Conservation (phyloP, 2,797 vertebrate species). For the Carapus acus region DNA sequence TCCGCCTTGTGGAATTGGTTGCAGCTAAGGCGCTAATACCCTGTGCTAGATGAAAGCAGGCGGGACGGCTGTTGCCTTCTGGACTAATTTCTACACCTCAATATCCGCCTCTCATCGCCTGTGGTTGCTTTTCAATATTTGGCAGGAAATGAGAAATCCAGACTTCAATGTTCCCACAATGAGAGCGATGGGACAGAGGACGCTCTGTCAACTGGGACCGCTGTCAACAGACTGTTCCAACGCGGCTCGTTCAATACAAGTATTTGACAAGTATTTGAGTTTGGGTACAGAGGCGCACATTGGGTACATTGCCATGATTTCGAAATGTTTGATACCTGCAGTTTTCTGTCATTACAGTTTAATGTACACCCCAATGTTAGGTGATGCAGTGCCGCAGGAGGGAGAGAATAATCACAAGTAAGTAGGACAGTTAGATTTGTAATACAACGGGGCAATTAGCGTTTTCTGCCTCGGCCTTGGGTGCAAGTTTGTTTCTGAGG, state of each 20-base stretch:
- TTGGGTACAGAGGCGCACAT: too few relatives aligned
- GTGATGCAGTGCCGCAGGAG: neutral
- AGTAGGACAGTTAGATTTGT: constrained; percentile 15
- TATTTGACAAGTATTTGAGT: constrained; percentile 22
- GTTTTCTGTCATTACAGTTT: neutral
- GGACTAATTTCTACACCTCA: constrained; percentile 41
- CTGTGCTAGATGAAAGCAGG: neutral
- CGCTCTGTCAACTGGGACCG: constrained; percentile 8
- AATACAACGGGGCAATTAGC: constrained; percentile 31
- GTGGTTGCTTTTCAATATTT: constrained; percentile 33
- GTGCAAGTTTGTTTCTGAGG: constrained; percentile 38
- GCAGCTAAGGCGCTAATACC: neutral
- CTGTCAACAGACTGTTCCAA: constrained; percentile 20
- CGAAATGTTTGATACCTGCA: neutral
- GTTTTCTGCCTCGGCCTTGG: constrained; percentile 22
- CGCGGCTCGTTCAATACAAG: constrained; percentile 29
- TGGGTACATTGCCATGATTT: too few relatives aligned
- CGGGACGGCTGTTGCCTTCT: constrained; percentile 21
- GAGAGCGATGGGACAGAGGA: neutral
- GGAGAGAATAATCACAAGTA: constrained; percentile 1
- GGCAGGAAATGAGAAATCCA: constrained; percentile 26
- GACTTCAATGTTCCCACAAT: constrained; percentile 20
- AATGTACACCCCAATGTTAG: neutral
- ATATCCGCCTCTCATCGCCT: constrained; percentile 23
- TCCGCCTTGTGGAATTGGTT: too few relatives aligned